phyloP scores from a whole-genome alignment of 2,888 invertebrate genomes.

The Torymus aiolomorphi region DNA sequence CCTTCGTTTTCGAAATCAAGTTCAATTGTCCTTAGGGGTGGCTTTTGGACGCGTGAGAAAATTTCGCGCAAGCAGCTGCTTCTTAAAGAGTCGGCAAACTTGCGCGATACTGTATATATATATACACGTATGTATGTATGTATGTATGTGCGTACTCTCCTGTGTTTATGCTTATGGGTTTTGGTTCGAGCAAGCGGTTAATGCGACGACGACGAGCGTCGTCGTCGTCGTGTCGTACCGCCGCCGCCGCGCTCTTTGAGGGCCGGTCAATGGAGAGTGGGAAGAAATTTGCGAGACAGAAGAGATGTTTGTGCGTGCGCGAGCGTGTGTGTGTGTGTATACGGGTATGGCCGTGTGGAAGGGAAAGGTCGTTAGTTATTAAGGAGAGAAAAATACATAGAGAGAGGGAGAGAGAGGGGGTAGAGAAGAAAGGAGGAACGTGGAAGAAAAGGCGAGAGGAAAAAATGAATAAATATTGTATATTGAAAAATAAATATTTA shows the following conservation, averaged over 20 bases:
- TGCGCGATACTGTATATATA: neutral
- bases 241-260: neutral
- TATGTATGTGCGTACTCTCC: neutral
- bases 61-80: constrained; percentile 68
- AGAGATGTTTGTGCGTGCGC: neutral
- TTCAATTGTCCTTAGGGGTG: constrained; percentile 70
- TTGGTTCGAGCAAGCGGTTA: neutral
- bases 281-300: constrained; percentile 25
- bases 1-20: constrained; percentile 64
- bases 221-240: neutral
- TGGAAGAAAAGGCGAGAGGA: too few species aligned
- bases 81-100: constrained; percentile 36
- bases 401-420: neutral
- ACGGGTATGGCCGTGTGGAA: neutral
- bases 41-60: constrained; percentile 74
- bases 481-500: too few species aligned
- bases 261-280: constrained; percentile 19
- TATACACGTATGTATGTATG: neutral
- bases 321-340: too few species aligned
- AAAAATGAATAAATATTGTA: too few species aligned
- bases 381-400: too few species aligned
- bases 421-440: too few species aligned
- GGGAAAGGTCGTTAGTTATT: constrained; percentile 3
- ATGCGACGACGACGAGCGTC: neutral
- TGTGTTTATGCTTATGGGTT: constrained; percentile 7